Evolutionary conservation across 2,888 invertebrate species (phyloP), one percentile per base, ranked within the genome.

Genomic region (Tholera decimalis): DNA sequence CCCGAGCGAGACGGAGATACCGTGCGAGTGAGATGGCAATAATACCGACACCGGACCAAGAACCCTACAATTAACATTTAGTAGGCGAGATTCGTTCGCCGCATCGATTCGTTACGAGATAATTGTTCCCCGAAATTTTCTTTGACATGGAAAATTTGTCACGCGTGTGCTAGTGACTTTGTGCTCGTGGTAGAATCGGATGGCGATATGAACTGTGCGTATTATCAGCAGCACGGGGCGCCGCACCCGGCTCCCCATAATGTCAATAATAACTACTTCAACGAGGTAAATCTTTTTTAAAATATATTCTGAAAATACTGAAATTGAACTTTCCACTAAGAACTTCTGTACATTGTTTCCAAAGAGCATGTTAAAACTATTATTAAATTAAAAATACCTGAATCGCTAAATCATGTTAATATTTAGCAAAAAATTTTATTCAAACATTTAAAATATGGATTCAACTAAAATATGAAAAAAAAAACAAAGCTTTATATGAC

Each of bases 91-190:
- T 95, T 93, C 95, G 92, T 91, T 91, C 94, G 95, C 89, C 92
- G 93, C 93, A 95, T 94, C 95, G 92, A 94, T 94, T 94, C 95
- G 95, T 95, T 91, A 94, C 93, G 90, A 89, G 91, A 92, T 94
- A 95, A 94, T 94, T 93, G 93, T 91, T 92, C 92, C 89, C 89
- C 85, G 82, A 84, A 87, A 90, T 90, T 93, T 92, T 90, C 87
- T 89, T 87, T 88, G 83, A 85, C 84, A 85, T 89, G 92, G 89
- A 93, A 90, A 93, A 89, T 85, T 82, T 67, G 88, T 90, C 89
- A 84, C 81, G 85, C 85, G 85, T 80, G 87, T 86, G 86, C 80
- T 76, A 72, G 82, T 77, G 71, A 53, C 44, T 59, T 58, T 74
- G 73, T 77, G 82, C 46, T 68, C 73, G 84, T 85, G 80, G 77